These are phyloP conservation scores for Colletes collaris DNA, from an alignment of 2,888 invertebrate species.

Conservation along the genomic window DNA sequence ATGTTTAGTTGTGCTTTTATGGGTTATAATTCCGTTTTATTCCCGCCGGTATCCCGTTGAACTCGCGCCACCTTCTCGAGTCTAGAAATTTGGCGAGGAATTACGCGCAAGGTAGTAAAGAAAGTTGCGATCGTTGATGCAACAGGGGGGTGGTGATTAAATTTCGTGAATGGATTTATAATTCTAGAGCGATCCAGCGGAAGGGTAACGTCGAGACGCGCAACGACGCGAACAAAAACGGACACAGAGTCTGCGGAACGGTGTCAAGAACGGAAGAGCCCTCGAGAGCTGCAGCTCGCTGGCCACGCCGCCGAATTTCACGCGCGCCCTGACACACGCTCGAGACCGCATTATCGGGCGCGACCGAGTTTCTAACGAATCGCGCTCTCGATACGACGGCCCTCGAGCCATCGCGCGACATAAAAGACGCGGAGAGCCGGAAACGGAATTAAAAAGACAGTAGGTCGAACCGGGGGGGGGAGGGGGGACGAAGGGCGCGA, in stretches of 20 bases:
- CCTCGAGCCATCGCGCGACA: constrained; percentile 42
- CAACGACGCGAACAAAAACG: background rate
- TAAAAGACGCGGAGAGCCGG: constrained; percentile 47
- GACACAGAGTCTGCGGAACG: background rate
- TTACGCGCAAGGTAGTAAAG: too few species aligned
- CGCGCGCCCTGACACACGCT: constrained; percentile 17
- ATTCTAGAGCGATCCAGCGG: too few species aligned
- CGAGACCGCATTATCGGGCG: constrained; percentile 34
- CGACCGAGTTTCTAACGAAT: constrained; percentile 52
- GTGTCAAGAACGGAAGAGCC: too few species aligned
- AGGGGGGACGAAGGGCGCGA: constrained; percentile 4
- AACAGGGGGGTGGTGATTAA: too few species aligned
- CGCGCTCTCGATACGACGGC: constrained; percentile 52
- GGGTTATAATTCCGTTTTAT: too few species aligned
- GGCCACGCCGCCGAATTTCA: constrained; percentile 11
- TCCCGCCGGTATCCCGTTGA: too few species aligned
- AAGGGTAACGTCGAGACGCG: background rate
- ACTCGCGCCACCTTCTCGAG: too few species aligned
- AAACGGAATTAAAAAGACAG: constrained; percentile 58
- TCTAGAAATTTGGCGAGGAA: too few species aligned
- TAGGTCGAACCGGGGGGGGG: constrained; percentile 17
- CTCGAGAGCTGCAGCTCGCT: too few species aligned
- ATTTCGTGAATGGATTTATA: too few species aligned
- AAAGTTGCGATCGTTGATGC: too few species aligned
- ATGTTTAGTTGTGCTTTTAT: too few species aligned